These are phyloP conservation scores for Orthosia gracilis DNA, from an alignment of 2,888 invertebrate species.

Conservation along the genomic window DNA sequence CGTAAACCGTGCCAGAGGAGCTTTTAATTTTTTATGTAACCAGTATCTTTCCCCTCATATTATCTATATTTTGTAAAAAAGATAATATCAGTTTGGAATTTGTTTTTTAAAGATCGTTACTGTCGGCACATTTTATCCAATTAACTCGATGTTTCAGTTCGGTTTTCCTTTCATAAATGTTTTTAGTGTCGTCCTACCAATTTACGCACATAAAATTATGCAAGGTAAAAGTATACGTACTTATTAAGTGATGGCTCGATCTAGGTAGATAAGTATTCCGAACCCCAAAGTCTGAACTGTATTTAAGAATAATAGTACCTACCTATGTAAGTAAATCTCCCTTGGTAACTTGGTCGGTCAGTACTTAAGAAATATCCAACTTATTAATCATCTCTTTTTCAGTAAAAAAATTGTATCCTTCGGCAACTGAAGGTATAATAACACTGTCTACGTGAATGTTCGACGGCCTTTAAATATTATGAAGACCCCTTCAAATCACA, in stretches of 20 bases:
- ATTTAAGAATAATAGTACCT: neutral
- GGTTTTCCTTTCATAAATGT: neutral
- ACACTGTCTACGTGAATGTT: neutral
- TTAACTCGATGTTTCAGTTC: neutral
- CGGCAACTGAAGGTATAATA: neutral
- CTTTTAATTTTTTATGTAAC: constrained; percentile 30
- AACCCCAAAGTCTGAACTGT: neutral
- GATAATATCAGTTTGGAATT: neutral
- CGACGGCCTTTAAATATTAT: neutral
- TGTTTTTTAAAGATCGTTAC: neutral
- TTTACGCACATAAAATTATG: neutral
- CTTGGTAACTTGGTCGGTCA: too few relatives aligned
- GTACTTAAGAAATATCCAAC: neutral
- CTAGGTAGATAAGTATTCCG: neutral
- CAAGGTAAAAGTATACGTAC: neutral
- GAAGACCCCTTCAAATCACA: constrained; percentile 14
- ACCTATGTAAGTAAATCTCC: neutral
- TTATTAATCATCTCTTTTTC: neutral
- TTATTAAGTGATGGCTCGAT: neutral
- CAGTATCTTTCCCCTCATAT: constrained; percentile 1
- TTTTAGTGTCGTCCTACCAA: neutral
- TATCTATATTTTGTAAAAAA: constrained; percentile 7
- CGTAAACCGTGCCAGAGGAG: constrained; percentile 16
- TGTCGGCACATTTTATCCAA: neutral
- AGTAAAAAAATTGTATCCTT: neutral